Evolutionary conservation across 2,797 vertebrate species (phyloP), one percentile per base, ranked within the genome.

Genomic region (Notoglanidium macrostoma): DNA sequence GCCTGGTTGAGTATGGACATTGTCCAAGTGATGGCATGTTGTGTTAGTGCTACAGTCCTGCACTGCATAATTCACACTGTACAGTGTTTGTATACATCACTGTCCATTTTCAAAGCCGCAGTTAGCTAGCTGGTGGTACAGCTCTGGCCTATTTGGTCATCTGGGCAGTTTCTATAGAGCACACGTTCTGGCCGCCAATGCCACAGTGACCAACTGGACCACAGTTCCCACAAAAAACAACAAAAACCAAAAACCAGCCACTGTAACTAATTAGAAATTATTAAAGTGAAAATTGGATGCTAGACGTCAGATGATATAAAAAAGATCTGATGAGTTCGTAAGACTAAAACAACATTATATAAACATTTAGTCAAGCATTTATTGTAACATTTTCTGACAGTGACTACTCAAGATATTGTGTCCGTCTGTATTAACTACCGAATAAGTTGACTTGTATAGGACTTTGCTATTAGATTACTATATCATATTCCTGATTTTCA

Each of bases 11-110:
- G 51, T 5, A 32, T 0, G 1, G n/a, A 54, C 55, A 40, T 35
- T 44, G 21, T 80, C 55, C 77, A 44, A 26, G 77, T 55, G 17
- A 78, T 35, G 49, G 76, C 8, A 78, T 55, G 51, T 35, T 40
- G 55, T 26, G 78, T 61, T 80, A 61, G 26, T 82, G 14, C 26
- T 19, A 29, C n/a, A 44, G 32, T 80, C 78, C 44, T 63, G 57
- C 57, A n/a, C 78, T 61, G 35, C 57, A 80, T 79, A 59, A 79
- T 40, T 78, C 55, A 32, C 11, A 78, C 29, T 55, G 21, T 79
- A 21, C 2, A 26, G 32, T 26, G 23, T n/a, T 63, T 81, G 46
- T 21, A 80, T 40, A 81, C 79, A 63, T 29, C 15, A 49, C 80
- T 29, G 54, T 35, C 46, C 26, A 7, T 40, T 79, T 35, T 79